phyloP scores from a whole-genome alignment of 2,888 invertebrate species.

The Drosophila paranaensis region DNA sequence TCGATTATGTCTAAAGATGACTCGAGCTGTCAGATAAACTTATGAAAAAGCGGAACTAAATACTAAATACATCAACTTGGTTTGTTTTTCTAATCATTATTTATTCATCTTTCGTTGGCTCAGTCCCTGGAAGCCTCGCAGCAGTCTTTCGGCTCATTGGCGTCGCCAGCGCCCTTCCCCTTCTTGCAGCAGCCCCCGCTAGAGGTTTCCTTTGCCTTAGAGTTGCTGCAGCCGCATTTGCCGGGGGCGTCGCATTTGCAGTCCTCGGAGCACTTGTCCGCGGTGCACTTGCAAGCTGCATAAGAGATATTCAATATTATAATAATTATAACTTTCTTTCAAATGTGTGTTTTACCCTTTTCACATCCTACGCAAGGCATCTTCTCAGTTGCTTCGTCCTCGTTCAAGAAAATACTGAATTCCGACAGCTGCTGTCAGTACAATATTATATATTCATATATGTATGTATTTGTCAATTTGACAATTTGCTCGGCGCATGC shows the following conservation, averaged over 20 bases:
- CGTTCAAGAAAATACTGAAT: neutral
- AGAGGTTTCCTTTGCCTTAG: constrained; percentile 12
- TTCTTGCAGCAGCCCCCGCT: constrained; percentile 45
- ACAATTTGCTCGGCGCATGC: constrained; percentile 51
- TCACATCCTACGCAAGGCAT: constrained; percentile 80
- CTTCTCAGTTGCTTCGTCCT: constrained; percentile 19
- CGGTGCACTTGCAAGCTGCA: constrained; percentile 82
- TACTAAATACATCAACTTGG: constrained; percentile 28
- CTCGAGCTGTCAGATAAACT: constrained; percentile 37
- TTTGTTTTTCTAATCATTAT: constrained; percentile 17
- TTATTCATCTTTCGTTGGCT: neutral
- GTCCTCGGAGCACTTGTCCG: constrained; percentile 76
- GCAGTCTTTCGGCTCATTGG: constrained; percentile 21
- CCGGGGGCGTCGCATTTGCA: constrained; percentile 78
- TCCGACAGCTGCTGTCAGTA: too few species aligned
- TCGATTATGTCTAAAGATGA: constrained; percentile 54
- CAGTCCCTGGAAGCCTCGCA: constrained; percentile 40
- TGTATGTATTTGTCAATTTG: neutral
- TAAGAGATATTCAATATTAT: neutral
- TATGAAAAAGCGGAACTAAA: constrained; percentile 36
- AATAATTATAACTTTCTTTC: neutral
- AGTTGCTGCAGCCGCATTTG: constrained; percentile 53
- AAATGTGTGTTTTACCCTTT: constrained; percentile 58
- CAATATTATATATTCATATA: neutral
- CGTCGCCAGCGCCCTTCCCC: neutral